Base-by-base conservation (phyloP, 1,140 invertebrate genomes). In the Scylla paramamosain region DNA sequence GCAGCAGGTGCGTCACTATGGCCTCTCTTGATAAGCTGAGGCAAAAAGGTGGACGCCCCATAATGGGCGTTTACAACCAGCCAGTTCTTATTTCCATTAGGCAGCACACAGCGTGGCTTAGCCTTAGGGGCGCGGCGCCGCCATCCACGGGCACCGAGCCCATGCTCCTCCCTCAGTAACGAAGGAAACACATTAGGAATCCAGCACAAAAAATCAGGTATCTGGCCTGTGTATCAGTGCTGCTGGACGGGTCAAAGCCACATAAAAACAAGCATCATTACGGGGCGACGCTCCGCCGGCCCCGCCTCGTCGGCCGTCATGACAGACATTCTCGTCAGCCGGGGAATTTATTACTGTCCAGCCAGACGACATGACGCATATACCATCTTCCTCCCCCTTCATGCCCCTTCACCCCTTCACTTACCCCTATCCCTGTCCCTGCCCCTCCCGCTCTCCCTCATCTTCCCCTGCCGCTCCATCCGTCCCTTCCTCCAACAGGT, bases 171-270 rank as follows among this genome's bases (percentile, higher is more conserved):
- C 83, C 84, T 94, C 91, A 94, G 82, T 89, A 94, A 94, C 94
- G 39, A 94, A 94, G 94, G 52, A 94, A 94, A 94, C 91, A 94
- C 94, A 94, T 94, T 94, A 94, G 91, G 25, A 91, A 91, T 84
- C 32, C 39, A 39, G 32, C 45, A 39, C 39, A 93, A 86, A 93
- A 89, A 88, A 67, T 45, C 28, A 28, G 67, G 39, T 91, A 90
- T 91, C 93, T 29, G 77, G 88, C 48, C 89, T 46, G 29, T 83
- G 29, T 86, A 94, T 94, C 94, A 91, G 89, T 77, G 67, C 20
- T 91, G 94, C 10, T 31, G 45, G 89, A 86, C 77, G 88, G 94
- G 88, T 52, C 48, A 84, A 46, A 91, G 89, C n/a, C 12, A 28
- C 88, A 94, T 32, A 94, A 94, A 94, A 91, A 94, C 88, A 94